Conservation (phyloP, 2,888 invertebrate genomes). For the Myopa testacea region DNA sequence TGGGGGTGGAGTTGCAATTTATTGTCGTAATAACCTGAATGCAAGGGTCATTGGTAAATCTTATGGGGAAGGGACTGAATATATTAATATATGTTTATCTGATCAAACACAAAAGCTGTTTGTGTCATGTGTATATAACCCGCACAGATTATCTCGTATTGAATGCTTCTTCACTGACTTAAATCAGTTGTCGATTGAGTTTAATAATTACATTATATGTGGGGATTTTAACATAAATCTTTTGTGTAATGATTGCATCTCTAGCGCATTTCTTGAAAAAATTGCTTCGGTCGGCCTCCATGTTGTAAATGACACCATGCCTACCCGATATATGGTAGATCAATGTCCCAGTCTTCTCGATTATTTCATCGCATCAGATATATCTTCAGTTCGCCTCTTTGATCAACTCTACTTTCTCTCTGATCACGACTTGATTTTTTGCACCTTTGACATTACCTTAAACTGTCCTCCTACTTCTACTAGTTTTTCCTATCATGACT, state of each 20-base stretch:
- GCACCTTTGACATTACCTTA: neutral
- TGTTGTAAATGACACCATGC: neutral
- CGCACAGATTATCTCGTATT: neutral
- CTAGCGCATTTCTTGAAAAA: neutral
- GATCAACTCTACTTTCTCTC: neutral
- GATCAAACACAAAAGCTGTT: too few species aligned
- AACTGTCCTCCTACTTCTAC: neutral
- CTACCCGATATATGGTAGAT: neutral
- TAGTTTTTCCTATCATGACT: neutral
- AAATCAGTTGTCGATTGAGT: neutral
- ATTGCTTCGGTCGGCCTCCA: neutral
- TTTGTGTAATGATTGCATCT: neutral
- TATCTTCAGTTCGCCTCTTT: neutral
- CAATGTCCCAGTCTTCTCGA: neutral
- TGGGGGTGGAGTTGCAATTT: slow-evolving; percentile 8
- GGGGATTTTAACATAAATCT: slow-evolving; percentile 12
- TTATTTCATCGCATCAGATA: neutral
- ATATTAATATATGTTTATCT: too few species aligned
- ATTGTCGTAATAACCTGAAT: neutral
- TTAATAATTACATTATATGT: neutral
- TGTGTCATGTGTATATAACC: neutral
- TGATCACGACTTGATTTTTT: neutral
- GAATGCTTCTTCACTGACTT: neutral
- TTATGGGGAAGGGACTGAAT: too few species aligned
- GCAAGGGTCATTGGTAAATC: neutral